Conservation (phyloP, 1,140 invertebrate species). For the Drosophila pachea region DNA sequence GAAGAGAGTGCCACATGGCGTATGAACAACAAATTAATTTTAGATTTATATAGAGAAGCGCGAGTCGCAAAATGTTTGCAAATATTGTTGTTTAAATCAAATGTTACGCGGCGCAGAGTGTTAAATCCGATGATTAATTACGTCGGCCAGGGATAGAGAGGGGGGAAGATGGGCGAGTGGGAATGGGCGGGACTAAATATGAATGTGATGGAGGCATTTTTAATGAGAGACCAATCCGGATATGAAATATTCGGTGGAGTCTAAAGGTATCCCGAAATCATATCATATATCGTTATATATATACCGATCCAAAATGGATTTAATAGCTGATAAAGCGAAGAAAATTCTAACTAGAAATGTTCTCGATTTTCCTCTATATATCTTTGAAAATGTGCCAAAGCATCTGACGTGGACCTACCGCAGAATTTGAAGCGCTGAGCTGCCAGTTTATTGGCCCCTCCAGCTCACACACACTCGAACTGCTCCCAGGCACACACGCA, state of each 20-base stretch:
- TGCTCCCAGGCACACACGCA: not conserved
- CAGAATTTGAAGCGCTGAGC: not conserved
- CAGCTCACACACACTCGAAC: not conserved
- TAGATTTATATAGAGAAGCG: slow-evolving; percentile 54
- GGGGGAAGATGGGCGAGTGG: not conserved
- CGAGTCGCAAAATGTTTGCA: not conserved
- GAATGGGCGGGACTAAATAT: slow-evolving; percentile 2
- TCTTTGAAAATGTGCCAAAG: too few relatives aligned
- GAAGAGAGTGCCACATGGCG: too few relatives aligned
- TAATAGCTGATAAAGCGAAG: too few relatives aligned
- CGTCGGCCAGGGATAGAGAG: slow-evolving; percentile 33
- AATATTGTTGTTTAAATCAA: slow-evolving; percentile 60
- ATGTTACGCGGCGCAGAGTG: slow-evolving; percentile 56
- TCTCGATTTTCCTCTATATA: too few relatives aligned
- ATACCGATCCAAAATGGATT: too few relatives aligned
- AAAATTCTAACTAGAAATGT: too few relatives aligned
- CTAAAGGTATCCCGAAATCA: too few relatives aligned
- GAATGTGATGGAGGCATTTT: not conserved
- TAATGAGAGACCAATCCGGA: too few relatives aligned
- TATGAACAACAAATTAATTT: slow-evolving; percentile 69
- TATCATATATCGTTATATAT: too few relatives aligned
- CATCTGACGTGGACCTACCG: too few relatives aligned
- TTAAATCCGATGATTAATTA: slow-evolving; percentile 70
- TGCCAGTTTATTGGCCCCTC: not conserved
- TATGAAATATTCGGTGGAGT: too few relatives aligned